Percentiles rank a stretch among this genome's conserved stretches.
Evolutionary conservation across 1,140 invertebrate genomes (phyloP).

Genomic region (Eueides isabella): DNA sequence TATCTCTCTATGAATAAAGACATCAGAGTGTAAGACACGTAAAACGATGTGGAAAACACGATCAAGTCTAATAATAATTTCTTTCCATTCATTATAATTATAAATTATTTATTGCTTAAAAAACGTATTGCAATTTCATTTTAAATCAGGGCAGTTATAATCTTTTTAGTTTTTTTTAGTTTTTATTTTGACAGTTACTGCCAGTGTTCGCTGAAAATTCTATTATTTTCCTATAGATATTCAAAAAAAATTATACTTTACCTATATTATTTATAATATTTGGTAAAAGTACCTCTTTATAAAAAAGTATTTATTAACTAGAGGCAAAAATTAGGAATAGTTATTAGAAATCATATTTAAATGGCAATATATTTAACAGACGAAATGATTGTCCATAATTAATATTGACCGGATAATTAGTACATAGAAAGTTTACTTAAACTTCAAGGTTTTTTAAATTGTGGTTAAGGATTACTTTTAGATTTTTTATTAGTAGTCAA

Average conservation of each 20-base stretch:
- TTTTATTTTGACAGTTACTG: not conserved
- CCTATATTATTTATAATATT: not conserved
- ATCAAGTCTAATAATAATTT: conserved; percentile 51
- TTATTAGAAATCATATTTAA: conserved; percentile 1
- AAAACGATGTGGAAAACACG: conserved; percentile 56
- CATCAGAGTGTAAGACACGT: conserved; percentile 54
- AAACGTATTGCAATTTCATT: not conserved
- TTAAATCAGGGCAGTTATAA: not conserved
- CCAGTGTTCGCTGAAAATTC: not conserved
- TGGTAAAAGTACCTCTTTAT: not conserved
- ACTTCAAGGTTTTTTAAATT: too few species aligned
- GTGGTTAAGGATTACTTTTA: too few species aligned
- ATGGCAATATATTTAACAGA: not conserved
- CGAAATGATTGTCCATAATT: not conserved
- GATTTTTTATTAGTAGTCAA: too few species aligned
- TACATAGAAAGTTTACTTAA: not conserved
- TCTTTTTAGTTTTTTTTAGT: not conserved
- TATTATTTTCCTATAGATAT: not conserved
- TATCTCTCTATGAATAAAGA: conserved; percentile 53
- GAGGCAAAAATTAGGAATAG: too few species aligned
- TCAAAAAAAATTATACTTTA: not conserved
- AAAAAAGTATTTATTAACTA: not conserved
- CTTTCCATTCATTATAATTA: conserved; percentile 20
- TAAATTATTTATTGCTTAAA: not conserved
- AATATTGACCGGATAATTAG: not conserved